Evolutionary conservation across 2,888 invertebrate genomes (phyloP), one percentile per base, ranked within the genome.

Genomic region (Cosmopolites sordidus): DNA sequence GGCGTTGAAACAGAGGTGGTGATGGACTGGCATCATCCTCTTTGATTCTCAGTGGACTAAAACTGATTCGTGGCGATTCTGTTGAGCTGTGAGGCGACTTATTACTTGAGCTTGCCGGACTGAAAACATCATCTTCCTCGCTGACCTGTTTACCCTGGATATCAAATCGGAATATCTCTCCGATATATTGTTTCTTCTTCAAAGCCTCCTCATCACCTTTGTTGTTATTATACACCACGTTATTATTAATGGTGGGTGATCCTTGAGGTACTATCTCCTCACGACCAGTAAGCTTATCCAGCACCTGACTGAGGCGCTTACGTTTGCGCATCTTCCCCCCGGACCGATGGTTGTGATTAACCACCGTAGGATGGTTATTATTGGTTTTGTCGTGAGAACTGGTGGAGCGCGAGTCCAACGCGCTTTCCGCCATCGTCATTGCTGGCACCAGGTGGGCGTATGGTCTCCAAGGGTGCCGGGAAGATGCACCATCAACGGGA

Each of bases 291-390:
- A 91, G 79, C 65, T 87, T 89, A 69, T 91, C 89, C 55, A 92
- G 76, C 16, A 92, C 86, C 57, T 86, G 87, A 48, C 87, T 89
- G 14, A 92, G 78, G 37, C 91, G 80, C 69, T 89, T 85, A 59
- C 89, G 81, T 71, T 91, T 92, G 60, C 85, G 79, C 62, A 84
- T 82, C 33, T 59, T 61, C 14, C 51, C 60, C 3, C n/a, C 11
- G 3, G 33, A 4, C 41, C 78, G 76, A 63, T 83, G 78, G 64
- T 83, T 83, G 58, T 83, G 79, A 63, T 83, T 83, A 58, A 80
- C 77, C 56, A 79, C 79, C 58, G 79, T 77, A 46, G 81, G 80
- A 59, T 82, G 79, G 68, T 83, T 79, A 69, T 79, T 80, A 58
- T 78, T 78, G 57, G 74, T 73, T 59, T 72, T 77, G 66, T 76